phyloP scores from a whole-genome alignment of 2,888 invertebrate genomes.

The Aporophyla nigra region DNA sequence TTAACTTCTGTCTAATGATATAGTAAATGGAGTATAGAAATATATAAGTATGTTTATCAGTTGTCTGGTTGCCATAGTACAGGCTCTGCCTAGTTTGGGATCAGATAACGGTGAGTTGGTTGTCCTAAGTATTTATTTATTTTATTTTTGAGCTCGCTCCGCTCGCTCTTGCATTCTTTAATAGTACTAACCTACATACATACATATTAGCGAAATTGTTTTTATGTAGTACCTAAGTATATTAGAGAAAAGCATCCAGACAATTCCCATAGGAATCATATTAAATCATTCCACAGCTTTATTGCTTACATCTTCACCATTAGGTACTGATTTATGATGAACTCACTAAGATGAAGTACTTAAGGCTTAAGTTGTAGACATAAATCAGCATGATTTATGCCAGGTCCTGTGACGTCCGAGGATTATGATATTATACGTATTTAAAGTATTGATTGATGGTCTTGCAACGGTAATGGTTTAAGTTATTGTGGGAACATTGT shows the following conservation, averaged over 20 bases:
- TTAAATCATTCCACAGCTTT: neutral
- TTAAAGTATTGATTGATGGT: constrained; percentile 26
- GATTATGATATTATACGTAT: constrained; percentile 51
- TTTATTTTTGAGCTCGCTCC: too few relatives aligned
- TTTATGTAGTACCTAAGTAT: neutral
- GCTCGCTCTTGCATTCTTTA: too few relatives aligned
- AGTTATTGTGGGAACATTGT: constrained; percentile 27
- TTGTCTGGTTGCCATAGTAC: too few relatives aligned
- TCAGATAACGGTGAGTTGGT: too few relatives aligned
- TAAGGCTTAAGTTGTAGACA: constrained; percentile 24
- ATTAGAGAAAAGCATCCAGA: neutral
- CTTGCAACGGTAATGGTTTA: neutral
- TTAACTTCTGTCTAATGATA: too few relatives aligned
- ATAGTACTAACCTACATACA: too few relatives aligned
- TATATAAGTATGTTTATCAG: too few relatives aligned
- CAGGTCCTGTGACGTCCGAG: constrained; percentile 18
- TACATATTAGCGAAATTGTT: too few relatives aligned
- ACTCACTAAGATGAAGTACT: constrained; percentile 6
- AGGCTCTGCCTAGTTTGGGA: too few relatives aligned
- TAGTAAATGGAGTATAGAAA: too few relatives aligned
- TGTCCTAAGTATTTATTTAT: too few relatives aligned
- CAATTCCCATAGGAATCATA: neutral
- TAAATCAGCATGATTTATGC: constrained; percentile 60
- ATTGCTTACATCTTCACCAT: neutral
- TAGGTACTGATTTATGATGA: constrained; percentile 5